phyloP scores from a whole-genome alignment of 53 echinoderm and acorn worm genomes.

The Echinometra lucunter region DNA sequence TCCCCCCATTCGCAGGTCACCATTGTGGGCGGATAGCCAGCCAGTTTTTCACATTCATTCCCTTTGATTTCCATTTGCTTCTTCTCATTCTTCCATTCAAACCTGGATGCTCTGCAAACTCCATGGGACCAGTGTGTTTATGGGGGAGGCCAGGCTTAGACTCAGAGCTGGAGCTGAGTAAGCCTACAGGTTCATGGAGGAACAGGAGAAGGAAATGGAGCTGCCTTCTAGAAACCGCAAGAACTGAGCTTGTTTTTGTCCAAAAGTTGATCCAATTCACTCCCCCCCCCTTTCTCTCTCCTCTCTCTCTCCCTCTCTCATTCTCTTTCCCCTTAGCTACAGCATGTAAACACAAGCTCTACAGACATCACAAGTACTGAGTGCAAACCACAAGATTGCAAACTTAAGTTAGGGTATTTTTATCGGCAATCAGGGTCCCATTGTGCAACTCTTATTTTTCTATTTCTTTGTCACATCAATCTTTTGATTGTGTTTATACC shows the following conservation, averaged over 20 bases:
- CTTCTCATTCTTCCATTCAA: not conserved
- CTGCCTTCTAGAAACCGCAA: constrained; percentile 17
- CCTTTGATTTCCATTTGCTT: not conserved
- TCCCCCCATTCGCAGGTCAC: not conserved
- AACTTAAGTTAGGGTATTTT: not conserved
- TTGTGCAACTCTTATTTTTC: not conserved
- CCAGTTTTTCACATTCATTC: not conserved
- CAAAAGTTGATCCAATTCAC: not conserved
- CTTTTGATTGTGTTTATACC: not conserved
- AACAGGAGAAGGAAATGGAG: not conserved
- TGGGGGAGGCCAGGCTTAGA: not conserved
- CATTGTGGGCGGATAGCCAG: constrained; percentile 24
- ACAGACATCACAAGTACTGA: not conserved
- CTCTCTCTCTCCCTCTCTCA: not conserved
- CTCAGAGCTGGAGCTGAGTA: not conserved
- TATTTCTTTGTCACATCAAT: not conserved
- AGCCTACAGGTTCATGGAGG: not conserved
- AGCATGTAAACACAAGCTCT: not conserved
- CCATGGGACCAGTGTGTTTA: not conserved
- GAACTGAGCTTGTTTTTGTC: not conserved
- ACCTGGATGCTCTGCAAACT: not conserved
- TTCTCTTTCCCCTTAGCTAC: not conserved
- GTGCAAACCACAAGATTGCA: not conserved
- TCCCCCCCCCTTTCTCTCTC: too few species aligned
- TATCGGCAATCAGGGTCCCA: not conserved